phyloP scores from a whole-genome alignment of 1,140 invertebrate genomes.

The Diorhabda sublineata region DNA sequence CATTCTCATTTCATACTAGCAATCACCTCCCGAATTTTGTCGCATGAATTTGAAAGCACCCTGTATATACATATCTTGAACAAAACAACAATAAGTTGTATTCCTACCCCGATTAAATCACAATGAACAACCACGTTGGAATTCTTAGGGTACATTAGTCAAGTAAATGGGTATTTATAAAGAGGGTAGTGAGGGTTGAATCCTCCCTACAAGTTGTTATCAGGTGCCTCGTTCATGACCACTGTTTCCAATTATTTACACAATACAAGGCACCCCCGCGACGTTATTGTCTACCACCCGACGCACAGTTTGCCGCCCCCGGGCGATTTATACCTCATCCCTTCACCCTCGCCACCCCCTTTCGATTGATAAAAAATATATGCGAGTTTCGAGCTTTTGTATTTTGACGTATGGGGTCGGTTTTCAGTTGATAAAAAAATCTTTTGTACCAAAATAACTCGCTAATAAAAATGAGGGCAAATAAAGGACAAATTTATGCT shows the following conservation, averaged over 20 bases:
- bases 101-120: conserved; percentile 19
- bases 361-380: conserved; percentile 20
- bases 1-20: no score
- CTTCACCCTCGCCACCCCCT: neutral
- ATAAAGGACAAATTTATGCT: no score
- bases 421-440: neutral
- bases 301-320: conserved; percentile 10
- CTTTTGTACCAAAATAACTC: neutral
- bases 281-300: conserved; percentile 28
- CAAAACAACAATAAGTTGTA: neutral
- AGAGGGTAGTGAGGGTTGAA: conserved; percentile 25
- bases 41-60: no score
- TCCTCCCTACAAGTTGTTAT: conserved; percentile 40
- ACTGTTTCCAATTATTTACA: conserved; percentile 43
- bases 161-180: conserved; percentile 42
- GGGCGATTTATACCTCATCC: neutral
- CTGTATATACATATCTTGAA: neutral
- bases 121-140: conserved; percentile 28
- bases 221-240: conserved; percentile 40
- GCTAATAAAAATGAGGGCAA: no score
- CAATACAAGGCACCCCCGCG: conserved; percentile 35
- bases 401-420: conserved; percentile 11
- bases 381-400: conserved; percentile 15
- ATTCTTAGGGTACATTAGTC: conserved; percentile 42
- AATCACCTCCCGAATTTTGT: no score